These are phyloP conservation scores for Oreochromis mossambicus DNA, from an alignment of 2,797 vertebrate species.

Conservation along the genomic window DNA sequence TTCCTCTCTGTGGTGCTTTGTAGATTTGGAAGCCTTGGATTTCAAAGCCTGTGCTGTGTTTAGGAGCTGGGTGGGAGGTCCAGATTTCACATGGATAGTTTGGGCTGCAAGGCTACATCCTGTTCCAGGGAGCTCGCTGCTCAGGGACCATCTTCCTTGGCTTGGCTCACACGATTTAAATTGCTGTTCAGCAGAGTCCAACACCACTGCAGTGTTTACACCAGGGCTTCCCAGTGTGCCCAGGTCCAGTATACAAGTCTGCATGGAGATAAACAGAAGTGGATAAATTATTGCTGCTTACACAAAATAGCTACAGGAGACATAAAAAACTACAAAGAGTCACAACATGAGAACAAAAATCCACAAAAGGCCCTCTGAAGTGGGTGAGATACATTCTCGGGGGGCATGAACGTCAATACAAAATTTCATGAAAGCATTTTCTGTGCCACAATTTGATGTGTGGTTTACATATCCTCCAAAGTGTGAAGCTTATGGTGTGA, in stretches of 20 bases:
- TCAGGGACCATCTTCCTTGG: neutral
- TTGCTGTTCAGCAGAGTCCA: neutral
- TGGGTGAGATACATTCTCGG: rapidly evolving
- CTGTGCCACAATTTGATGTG: neutral
- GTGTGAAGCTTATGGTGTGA: neutral
- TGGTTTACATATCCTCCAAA: neutral
- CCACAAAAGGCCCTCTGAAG: neutral
- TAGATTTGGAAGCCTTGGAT: neutral
- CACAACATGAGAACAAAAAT: neutral
- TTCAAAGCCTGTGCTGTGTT: neutral
- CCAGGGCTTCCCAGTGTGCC: neutral
- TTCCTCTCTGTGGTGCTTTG: neutral
- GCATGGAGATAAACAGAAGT: neutral
- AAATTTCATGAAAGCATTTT: neutral
- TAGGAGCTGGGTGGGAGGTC: neutral
- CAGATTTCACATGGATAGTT: neutral
- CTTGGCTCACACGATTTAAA: neutral
- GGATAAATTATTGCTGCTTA: neutral
- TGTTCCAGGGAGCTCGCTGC: neutral
- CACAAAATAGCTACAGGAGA: neutral
- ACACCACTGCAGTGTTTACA: neutral
- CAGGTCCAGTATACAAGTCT: neutral
- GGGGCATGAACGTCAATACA: neutral
- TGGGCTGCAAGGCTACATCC: constrained; percentile 20
- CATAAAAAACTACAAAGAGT: neutral